Conservation (phyloP, 2,888 invertebrate genomes). For the Lasioglossum vierecki region DNA sequence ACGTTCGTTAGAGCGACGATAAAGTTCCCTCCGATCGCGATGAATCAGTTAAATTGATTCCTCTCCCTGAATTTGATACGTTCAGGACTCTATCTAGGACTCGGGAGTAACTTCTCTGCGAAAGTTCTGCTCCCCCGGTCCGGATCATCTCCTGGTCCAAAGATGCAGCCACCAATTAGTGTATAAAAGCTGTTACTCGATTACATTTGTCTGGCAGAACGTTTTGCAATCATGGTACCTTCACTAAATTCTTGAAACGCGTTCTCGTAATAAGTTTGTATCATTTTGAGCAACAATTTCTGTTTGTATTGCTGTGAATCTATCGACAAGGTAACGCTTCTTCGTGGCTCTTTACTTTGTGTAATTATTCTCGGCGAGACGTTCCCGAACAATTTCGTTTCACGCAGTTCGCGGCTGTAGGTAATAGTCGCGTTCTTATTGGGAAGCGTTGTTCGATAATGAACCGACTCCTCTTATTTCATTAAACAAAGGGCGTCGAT, state of each 20-base stretch:
- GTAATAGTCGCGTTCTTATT: conserved; percentile 44
- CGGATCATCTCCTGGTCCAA: background rate
- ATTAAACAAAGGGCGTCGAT: conserved; percentile 56
- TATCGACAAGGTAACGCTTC: background rate
- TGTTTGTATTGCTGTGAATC: background rate
- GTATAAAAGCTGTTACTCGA: background rate
- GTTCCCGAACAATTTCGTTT: conserved; percentile 21
- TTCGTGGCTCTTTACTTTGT: background rate
- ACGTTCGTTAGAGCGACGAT: conserved; percentile 1
- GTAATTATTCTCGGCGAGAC: conserved; percentile 31
- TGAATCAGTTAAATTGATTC: background rate
- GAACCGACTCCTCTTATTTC: conserved; percentile 48
- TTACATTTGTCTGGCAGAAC: background rate
- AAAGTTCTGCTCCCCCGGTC: background rate
- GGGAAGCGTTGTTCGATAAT: conserved; percentile 47
- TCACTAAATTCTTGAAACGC: background rate
- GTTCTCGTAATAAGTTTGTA: background rate
- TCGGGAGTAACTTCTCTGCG: background rate
- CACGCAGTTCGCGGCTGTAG: conserved; percentile 23
- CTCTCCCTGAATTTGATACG: background rate
- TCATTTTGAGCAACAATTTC: background rate
- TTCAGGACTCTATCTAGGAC: background rate
- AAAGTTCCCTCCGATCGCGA: background rate
- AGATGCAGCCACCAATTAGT: background rate
- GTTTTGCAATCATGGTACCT: no score